Evolutionary conservation across 2,888 invertebrate species (phyloP).

Genomic region (Drosophila ezoana): DNA sequence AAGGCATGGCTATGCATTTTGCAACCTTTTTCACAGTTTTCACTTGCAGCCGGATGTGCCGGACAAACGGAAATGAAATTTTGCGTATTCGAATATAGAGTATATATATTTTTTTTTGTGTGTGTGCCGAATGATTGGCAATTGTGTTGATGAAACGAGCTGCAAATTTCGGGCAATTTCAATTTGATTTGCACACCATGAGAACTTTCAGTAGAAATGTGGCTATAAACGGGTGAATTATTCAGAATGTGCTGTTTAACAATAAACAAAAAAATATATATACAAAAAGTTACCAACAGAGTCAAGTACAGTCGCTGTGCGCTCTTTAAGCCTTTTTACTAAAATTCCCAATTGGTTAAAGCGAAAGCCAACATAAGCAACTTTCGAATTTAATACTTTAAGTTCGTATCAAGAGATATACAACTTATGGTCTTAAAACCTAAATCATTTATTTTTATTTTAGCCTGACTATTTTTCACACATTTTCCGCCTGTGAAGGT

Average conservation of each 20-base stretch:
- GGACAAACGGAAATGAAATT: constrained; percentile 48
- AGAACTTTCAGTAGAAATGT: neutral
- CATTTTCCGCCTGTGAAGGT: too few relatives aligned
- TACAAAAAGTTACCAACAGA: neutral
- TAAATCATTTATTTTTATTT: too few relatives aligned
- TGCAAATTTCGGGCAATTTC: constrained; percentile 17
- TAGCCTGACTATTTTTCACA: too few relatives aligned
- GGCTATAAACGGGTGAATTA: neutral
- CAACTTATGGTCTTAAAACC: too few relatives aligned
- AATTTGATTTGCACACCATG: constrained; percentile 7
- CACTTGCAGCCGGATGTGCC: constrained; percentile 10
- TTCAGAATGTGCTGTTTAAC: neutral
- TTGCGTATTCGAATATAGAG: constrained; percentile 13
- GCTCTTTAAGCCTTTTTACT: neutral
- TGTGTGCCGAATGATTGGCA: constrained; percentile 31
- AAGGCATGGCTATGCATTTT: constrained; percentile 28
- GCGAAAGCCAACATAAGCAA: neutral
- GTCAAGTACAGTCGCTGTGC: neutral
- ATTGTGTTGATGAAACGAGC: constrained; percentile 31
- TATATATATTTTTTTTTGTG: constrained; percentile 1
- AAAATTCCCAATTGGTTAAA: neutral
- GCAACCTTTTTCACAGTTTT: constrained; percentile 8
- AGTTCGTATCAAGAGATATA: neutral
- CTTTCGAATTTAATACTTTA: neutral
- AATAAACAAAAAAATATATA: neutral